Conservation (phyloP, 2,113 vertebrate species). For the Rana temporaria region DNA sequence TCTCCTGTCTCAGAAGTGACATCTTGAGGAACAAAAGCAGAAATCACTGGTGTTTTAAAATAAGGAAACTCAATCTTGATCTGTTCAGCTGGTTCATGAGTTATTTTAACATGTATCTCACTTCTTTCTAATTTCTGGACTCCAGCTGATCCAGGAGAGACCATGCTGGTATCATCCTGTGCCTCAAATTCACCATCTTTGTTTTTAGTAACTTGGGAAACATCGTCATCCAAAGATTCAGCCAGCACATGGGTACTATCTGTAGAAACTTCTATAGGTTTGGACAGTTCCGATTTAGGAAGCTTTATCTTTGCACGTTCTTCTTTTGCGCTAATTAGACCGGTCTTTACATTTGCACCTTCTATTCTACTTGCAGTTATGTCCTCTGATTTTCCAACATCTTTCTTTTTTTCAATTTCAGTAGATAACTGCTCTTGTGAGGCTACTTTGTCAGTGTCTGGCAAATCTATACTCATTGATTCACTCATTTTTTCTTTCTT, state of each 20-base stretch:
- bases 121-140: neutral
- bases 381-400: neutral
- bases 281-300: constrained; percentile 37
- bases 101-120: neutral
- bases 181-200: neutral
- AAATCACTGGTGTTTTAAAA: constrained; percentile 53
- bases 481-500: constrained; percentile 1
- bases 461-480: neutral
- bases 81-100: neutral
- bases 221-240: constrained; percentile 52
- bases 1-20: constrained; percentile 21
- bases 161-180: neutral
- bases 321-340: constrained; percentile 49
- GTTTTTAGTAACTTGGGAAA: constrained; percentile 39
- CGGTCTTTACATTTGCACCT: neutral
- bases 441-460: neutral
- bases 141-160: neutral
- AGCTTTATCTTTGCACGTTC: neutral
- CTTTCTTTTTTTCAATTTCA: constrained; percentile 39
- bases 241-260: constrained; percentile 53
- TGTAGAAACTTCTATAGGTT: constrained; percentile 54
- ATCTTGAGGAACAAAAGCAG: constrained; percentile 18
- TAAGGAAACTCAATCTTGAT: constrained; percentile 31
- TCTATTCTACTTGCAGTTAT: constrained; percentile 20
- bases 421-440: neutral